Evolutionary conservation across 1,140 invertebrate genomes (phyloP).

Genomic region (Zaprionus vittiger): DNA sequence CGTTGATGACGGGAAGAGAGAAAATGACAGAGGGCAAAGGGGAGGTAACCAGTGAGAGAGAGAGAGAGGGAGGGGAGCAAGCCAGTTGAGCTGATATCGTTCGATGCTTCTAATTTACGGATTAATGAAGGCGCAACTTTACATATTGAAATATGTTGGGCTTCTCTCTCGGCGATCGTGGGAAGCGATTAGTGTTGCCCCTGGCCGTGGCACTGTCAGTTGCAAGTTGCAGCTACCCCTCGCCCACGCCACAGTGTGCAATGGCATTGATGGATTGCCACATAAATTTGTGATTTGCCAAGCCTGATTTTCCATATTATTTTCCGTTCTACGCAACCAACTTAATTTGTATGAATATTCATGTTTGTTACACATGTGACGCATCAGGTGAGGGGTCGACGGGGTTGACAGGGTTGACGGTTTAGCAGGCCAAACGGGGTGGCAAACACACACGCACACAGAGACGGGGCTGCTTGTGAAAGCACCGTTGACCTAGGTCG

Average conservation of each 20-base stretch:
- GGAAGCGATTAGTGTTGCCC: constrained; percentile 70
- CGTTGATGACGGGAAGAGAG: not conserved
- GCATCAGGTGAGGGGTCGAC: not conserved
- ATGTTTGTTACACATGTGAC: constrained; percentile 18
- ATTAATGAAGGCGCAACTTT: constrained; percentile 81
- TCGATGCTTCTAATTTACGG: constrained; percentile 81
- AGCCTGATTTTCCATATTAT: constrained; percentile 60
- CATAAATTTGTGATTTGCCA: constrained; percentile 82
- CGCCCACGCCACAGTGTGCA: not conserved
- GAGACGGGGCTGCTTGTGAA: constrained; percentile 13
- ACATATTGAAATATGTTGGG: constrained; percentile 73
- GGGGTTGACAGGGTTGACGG: not conserved
- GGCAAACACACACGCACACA: not conserved
- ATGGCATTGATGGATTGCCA: constrained; percentile 75
- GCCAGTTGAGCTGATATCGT: constrained; percentile 59
- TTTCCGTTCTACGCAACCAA: constrained; percentile 51
- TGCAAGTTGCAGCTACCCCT: not conserved
- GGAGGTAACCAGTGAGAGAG: not conserved
- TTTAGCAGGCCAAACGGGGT: not conserved
- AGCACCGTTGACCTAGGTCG: constrained; percentile 32
- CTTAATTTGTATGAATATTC: constrained; percentile 66
- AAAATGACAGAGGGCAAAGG: not conserved
- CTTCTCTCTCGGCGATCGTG: constrained; percentile 61
- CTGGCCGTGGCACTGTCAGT: constrained; percentile 24
- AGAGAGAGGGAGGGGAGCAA: constrained; percentile 7